Conservation (phyloP, 2,888 invertebrate species). For the Meloe dianella region DNA sequence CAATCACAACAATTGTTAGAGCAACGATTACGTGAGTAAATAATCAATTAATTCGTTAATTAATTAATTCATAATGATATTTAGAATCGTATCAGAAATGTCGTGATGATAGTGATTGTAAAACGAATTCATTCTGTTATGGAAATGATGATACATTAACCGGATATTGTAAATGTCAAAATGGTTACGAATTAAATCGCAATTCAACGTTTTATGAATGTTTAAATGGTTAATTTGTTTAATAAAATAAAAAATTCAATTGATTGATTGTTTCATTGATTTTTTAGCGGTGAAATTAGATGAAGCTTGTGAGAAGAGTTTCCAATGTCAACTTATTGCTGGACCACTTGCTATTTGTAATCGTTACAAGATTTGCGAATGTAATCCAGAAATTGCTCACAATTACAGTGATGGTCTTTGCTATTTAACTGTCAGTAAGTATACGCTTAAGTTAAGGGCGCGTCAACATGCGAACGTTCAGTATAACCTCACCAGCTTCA, state of each 20-base stretch:
- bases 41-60: neutral
- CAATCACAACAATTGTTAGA: neutral
- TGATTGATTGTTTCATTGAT: conserved; percentile 4
- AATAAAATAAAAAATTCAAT: conserved; percentile 15
- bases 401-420: conserved; percentile 47
- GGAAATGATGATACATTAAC: conserved; percentile 47
- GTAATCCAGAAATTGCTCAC: conserved; percentile 44
- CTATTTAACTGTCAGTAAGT: conserved; percentile 49
- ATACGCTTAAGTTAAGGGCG: neutral
- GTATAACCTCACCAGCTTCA: too few species aligned
- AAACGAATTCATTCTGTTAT: conserved; percentile 52
- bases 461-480: too few species aligned
- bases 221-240: conserved; percentile 53
- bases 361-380: conserved; percentile 45
- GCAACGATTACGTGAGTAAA: conserved; percentile 28
- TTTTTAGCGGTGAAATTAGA: conserved; percentile 47
- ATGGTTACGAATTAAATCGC: conserved; percentile 54
- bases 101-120: conserved; percentile 48
- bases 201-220: conserved; percentile 57
- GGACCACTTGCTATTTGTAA: conserved; percentile 46
- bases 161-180: conserved; percentile 57
- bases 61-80: neutral
- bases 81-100: conserved; percentile 46
- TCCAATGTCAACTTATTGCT: conserved; percentile 51
- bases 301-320: conserved; percentile 48